A percentile compares a stretch with the other conserved stretches of the same genome.
phyloP scores from a whole-genome alignment of 2,888 invertebrate species.

The Graphium colonna region DNA sequence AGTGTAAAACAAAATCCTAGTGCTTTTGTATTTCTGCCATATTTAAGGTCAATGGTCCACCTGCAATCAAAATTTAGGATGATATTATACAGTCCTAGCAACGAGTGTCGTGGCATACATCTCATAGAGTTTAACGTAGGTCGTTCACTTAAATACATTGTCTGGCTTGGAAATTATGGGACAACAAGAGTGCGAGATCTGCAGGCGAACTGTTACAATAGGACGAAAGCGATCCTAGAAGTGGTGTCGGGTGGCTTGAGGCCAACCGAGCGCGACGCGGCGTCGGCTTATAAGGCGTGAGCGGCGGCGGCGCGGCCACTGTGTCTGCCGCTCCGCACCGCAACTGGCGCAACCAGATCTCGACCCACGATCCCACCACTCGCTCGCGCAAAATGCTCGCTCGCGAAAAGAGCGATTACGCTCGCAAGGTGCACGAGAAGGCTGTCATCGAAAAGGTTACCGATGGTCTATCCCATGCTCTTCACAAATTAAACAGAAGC shows the following conservation, averaged over 20 bases:
- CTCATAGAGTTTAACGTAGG: no score
- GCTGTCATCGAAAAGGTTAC: conserved; percentile 55
- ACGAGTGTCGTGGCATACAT: no score
- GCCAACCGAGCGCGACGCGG: conserved; percentile 8
- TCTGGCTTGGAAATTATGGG: no score
- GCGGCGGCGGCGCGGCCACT: conserved; percentile 24
- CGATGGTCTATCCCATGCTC: conserved; percentile 20
- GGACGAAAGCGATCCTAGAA: conserved; percentile 14
- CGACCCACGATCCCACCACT: conserved; percentile 19
- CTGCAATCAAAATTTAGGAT: no score
- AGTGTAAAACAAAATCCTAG: no score
- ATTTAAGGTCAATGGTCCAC: no score
- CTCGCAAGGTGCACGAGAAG: conserved; percentile 54
- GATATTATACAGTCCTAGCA: no score
- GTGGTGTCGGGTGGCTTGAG: conserved; percentile 18
- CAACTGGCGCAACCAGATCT: conserved; percentile 4
- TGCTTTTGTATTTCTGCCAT: no score
- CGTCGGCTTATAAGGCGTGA: conserved; percentile 31
- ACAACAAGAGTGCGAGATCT: no score
- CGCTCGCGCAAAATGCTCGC: conserved; percentile 43
- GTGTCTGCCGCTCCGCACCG: conserved; percentile 25
- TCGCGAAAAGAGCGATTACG: conserved; percentile 50
- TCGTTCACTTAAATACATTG: no score
- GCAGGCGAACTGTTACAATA: conserved; percentile 9
- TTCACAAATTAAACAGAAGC: not conserved